Conservation (phyloP, 2,797 vertebrate genomes). For the Pipistrellus nathusii region DNA sequence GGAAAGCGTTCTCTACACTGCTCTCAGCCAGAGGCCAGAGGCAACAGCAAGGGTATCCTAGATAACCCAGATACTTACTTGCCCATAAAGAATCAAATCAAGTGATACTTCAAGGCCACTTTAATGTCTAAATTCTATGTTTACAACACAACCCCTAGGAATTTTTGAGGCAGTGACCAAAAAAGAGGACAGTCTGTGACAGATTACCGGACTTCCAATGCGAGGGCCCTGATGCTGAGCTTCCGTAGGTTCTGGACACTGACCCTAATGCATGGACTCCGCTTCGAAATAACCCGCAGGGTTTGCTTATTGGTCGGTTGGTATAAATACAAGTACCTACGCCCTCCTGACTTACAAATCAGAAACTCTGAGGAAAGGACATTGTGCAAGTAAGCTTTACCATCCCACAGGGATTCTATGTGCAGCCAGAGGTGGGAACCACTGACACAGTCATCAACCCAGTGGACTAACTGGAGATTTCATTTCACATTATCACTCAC, state of each 20-base stretch:
- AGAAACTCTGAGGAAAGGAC: not conserved
- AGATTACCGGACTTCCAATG: not conserved
- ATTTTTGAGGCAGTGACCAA: not conserved
- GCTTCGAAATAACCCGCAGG: not conserved
- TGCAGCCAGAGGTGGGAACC: not conserved
- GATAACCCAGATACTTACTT: not conserved
- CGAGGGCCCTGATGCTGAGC: not conserved
- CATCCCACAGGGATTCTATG: not conserved
- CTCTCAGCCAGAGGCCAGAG: not conserved
- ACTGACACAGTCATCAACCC: not conserved
- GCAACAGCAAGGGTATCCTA: not conserved
- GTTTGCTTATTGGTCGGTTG: not conserved
- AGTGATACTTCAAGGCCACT: not conserved
- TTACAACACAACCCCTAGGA: not conserved
- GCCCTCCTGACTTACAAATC: not conserved
- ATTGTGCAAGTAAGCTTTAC: not conserved
- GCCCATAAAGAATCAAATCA: not conserved
- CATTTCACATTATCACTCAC: not conserved
- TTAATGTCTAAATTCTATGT: not conserved
- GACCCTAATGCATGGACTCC: not conserved
- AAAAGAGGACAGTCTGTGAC: not conserved
- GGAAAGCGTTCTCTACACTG: not conserved
- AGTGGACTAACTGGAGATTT: not conserved
- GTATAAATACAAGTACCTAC: not conserved
- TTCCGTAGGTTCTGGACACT: not conserved